These are phyloP conservation scores for Symphodus melops DNA, from an alignment of 2,113 vertebrate genomes.

Conservation along the genomic window DNA sequence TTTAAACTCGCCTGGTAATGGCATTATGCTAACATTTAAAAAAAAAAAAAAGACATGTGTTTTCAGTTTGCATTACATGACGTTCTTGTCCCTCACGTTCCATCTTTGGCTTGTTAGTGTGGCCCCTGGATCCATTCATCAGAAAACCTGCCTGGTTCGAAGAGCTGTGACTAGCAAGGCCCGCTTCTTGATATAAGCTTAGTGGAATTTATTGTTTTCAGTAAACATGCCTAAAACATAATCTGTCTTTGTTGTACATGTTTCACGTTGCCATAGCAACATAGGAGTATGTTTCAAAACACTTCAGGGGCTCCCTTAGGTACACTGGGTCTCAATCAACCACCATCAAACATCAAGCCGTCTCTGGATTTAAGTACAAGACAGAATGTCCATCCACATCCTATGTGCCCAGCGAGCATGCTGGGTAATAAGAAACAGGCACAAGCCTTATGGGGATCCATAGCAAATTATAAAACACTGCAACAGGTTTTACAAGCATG, in stretches of 20 bases:
- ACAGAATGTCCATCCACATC: conserved; percentile 49
- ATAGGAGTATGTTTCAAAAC: conserved; percentile 67
- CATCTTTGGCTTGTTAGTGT: conserved; percentile 53
- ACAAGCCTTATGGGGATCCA: conserved; percentile 53
- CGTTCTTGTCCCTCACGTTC: background rate
- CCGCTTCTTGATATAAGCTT: conserved; percentile 67
- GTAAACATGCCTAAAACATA: conserved; percentile 74
- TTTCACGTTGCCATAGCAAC: conserved; percentile 71
- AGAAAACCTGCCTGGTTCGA: conserved; percentile 26
- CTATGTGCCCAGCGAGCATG: conserved; percentile 44
- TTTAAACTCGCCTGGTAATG: conserved; percentile 34
- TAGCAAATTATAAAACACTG: conserved; percentile 69
- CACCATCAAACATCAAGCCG: conserved; percentile 24
- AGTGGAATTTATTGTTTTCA: conserved; percentile 81
- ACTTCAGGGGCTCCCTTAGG: conserved; percentile 48
- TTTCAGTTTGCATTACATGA: conserved; percentile 48
- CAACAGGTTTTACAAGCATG: conserved; percentile 70
- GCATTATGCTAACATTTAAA: conserved; percentile 39
- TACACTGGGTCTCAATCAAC: conserved; percentile 39
- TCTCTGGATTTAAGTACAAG: conserved; percentile 43
- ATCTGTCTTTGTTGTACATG: conserved; percentile 57
- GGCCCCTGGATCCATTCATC: conserved; percentile 39
- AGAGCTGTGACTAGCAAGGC: conserved; percentile 25
- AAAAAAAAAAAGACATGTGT: conserved; percentile 33
- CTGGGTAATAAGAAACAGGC: conserved; percentile 70